Evolutionary conservation across 1,140 invertebrate species (phyloP), one percentile per base, ranked within the genome.

Genomic region (Drosophila mayri): DNA sequence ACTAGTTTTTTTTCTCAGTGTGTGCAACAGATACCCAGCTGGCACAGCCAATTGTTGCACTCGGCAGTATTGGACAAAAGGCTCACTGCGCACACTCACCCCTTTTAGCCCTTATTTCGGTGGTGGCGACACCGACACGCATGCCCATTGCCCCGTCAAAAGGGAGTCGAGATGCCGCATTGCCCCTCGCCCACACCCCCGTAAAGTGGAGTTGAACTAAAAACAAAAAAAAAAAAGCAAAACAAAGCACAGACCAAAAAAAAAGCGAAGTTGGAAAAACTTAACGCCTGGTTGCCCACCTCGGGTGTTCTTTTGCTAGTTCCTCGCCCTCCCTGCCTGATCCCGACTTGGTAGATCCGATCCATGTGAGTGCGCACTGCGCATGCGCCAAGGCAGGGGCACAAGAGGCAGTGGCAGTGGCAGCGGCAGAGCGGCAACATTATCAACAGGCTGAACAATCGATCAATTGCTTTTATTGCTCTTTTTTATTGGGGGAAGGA

Each of bases 111-210:
- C 63, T 64, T 64, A 60, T 62, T 65, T 61, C 37, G 82, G 78
- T 76, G 79, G 75, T 87, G 84, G 83, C 83, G 83, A 87, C 83
- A 87, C 61, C 83, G 84, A 87, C 83, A 87, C 84, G 84, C 84
- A 87, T 83, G 83, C 76, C 71, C 79, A 72, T 86, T 79, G 43
- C 66, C 66, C 52, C 67, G 64, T 50, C 77, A 50, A 75, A 70
- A 81, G 73, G 64, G 73, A 55, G 44, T 74, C 16, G 68, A 30
- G 43, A 52, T 37, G 37, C 32, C 62, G 32, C 35, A 54, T 32
- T 18, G 47, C 20, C 43, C 11, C 43, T 14, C n/a, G 11, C 58
- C 25, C 38, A 25, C 38, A 47, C 58, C 14, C 32, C 20, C 12
- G 32, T 7, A 37, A 30, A 49, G 38, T 46, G 40, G 37, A 59